Evolutionary conservation across 1,140 invertebrate genomes (phyloP), one percentile per base, ranked within the genome.

Genomic region (Camponotus pennsylvanicus): DNA sequence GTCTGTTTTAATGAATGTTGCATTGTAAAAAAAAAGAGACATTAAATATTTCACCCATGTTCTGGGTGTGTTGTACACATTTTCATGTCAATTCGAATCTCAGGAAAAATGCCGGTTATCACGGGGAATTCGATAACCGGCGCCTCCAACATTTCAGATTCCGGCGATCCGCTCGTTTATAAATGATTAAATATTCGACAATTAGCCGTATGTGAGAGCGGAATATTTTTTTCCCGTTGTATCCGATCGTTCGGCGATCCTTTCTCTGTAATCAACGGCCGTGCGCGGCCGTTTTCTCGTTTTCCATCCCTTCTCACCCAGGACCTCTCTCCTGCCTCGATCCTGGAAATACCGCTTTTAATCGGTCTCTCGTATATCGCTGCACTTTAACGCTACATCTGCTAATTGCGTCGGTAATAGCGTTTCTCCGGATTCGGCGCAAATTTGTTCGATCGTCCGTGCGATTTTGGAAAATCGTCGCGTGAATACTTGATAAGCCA

Each of bases 401-500:
- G 79, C 69, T 83, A 83, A 83, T 83, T 83, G 55, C 79, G 69
- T 73, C 79, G 79, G 55, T 83, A 83, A 83, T 83, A 55, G 79
- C 69, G 69, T 83, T 83, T 83, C 79, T 83, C 49, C 69, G 79
- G 79, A 83, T 83, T 83, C 79, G 79, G 42, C 79, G 69, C 79
- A 83, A 83, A 83, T 83, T 83, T 70, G 79, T 69, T 75, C 69
- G 69, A 57, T 75, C 79, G 79, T 83, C 79, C 79, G 55, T 61
- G 79, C 79, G 79, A 83, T 75, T 83, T 84, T 83, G 57, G 76
- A 86, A 85, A 85, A 80, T 86, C 76, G 84, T 79, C 82, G 45
- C 64, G 52, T 83, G 85, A 86, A 86, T 86, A 70, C 78, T 86
- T 80, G 78, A 86, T 86, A 86, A 86, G 85, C 77, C 15, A 59